Conservation (phyloP, 1,140 invertebrate genomes). For the Diachasmimorpha longicaudata region DNA sequence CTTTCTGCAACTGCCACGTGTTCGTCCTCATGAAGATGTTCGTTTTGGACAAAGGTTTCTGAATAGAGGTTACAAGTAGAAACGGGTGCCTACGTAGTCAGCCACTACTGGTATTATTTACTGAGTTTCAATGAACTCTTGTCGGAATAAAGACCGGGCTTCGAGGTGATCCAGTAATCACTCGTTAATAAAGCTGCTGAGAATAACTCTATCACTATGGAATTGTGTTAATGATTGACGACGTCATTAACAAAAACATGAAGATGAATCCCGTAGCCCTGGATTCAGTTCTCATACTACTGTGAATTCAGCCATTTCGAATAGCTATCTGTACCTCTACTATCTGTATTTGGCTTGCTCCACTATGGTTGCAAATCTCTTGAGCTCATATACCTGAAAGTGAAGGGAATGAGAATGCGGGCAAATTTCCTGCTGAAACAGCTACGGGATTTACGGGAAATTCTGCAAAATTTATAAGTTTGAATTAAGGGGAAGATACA, state of each 20-base stretch:
- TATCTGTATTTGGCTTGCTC: background rate
- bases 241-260: no score
- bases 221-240: no score
- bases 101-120: background rate
- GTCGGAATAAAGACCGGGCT: background rate
- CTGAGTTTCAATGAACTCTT: no score
- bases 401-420: background rate
- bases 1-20: background rate
- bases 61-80: no score
- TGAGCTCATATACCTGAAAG: background rate
- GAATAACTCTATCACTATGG: no score
- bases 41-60: background rate
- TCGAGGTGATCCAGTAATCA: no score
- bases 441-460: background rate
- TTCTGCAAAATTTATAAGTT: constrained; percentile 3
- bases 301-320: background rate
- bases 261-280: no score
- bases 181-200: no score
- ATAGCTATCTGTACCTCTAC: background rate
- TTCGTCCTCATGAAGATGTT: background rate
- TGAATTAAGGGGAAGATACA: background rate
- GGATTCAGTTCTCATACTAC: no score
- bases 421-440: constrained; percentile 2
- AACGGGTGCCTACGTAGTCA: background rate
- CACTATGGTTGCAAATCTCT: background rate